Percentiles rank a stretch among this genome's conserved stretches.
Evolutionary conservation across 2,797 vertebrate species (phyloP).

Genomic region (Alfaro cultratus): DNA sequence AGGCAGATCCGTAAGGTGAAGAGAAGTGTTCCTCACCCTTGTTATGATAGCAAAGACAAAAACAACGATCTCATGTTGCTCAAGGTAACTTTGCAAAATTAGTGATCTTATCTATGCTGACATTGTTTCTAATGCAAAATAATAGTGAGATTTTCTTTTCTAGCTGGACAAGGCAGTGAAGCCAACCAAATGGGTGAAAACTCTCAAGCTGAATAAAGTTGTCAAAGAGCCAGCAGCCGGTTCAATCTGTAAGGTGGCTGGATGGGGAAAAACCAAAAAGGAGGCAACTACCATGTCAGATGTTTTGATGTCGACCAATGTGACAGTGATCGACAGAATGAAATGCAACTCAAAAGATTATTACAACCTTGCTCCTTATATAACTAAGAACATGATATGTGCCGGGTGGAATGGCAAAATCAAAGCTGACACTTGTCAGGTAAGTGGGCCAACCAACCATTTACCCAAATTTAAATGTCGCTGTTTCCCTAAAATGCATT

Average conservation of each 20-base stretch:
- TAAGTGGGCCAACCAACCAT: slow-evolving; percentile 13
- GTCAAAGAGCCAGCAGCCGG: slow-evolving; percentile 21
- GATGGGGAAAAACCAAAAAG: slow-evolving; percentile 65
- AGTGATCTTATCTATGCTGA: not conserved
- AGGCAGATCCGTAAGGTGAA: slow-evolving; percentile 42
- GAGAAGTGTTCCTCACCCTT: slow-evolving; percentile 30
- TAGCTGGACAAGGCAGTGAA: slow-evolving; percentile 63
- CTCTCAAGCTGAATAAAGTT: not conserved
- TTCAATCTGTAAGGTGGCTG: slow-evolving; percentile 66
- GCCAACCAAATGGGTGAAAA: slow-evolving; percentile 37
- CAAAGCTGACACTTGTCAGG: slow-evolving; percentile 42
- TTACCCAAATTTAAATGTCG: accelerated
- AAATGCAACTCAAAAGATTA: slow-evolving; percentile 66
- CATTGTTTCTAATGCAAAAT: not conserved
- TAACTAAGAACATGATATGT: slow-evolving; percentile 72
- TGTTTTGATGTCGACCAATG: slow-evolving; percentile 64
- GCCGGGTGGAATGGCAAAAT: slow-evolving; percentile 56
- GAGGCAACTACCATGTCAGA: slow-evolving; percentile 6
- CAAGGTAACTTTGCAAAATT: slow-evolving; percentile 57
- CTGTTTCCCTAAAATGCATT: not conserved
- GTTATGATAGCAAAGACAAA: accelerated
- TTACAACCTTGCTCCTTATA: slow-evolving; percentile 43
- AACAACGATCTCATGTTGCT: slow-evolving; percentile 75
- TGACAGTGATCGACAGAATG: slow-evolving; percentile 65
- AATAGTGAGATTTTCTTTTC: slow-evolving; percentile 13